Base-by-base conservation (phyloP, 1,140 invertebrate genomes). In the Drosophila eugracilis region DNA sequence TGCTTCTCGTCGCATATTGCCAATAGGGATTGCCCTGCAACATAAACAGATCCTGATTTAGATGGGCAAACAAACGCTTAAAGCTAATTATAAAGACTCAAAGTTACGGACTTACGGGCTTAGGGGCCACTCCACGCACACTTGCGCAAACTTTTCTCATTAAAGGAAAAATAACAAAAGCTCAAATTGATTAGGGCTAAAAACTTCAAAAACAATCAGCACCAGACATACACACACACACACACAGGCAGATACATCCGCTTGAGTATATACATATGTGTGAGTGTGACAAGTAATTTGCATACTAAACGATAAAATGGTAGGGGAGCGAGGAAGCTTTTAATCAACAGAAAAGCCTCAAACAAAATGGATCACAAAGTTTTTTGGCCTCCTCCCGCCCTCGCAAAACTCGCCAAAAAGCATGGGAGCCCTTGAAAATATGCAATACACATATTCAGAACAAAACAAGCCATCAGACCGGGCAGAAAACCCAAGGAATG, bases 1-100 rank as follows among this genome's bases (percentile, higher is more conserved):
- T 96, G 95, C 90, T 94, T 94, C 76, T 94, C 90, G n/a, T 94
- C 93, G 92, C 96, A 96, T 45, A 84, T 86, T 36, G 44, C 52
- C 37, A 60, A 63, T 28, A 91, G 45, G 9, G 83, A 63, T 71
- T 91, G 81, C 34, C 81, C 90, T 91, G 92, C 21, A 84, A 70
- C 57, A 37, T 17, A 54, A 28, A 77, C 34, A 32, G 42, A 66
- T 39, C 24, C 10, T 41, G 34, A 58, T 32, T 47, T 47, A 75
- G 60, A 41, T 37, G 39, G 58, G 59, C 59, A 75, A 78, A 74
- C 73, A 85, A 77, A 59, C 77, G 83, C 84, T 86, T 86, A 65
- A 62, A 80, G 80, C 77, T 70, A 85, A 83, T 83, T 83, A 83
- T 77, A 67, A 28, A 26, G 36, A 67, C 62, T 67, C 19, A 3